A percentile compares a stretch with the other conserved stretches of the same genome.
Evolutionary conservation across 2,113 vertebrate species (phyloP).

Genomic region (Vulpes ferrilata): DNA sequence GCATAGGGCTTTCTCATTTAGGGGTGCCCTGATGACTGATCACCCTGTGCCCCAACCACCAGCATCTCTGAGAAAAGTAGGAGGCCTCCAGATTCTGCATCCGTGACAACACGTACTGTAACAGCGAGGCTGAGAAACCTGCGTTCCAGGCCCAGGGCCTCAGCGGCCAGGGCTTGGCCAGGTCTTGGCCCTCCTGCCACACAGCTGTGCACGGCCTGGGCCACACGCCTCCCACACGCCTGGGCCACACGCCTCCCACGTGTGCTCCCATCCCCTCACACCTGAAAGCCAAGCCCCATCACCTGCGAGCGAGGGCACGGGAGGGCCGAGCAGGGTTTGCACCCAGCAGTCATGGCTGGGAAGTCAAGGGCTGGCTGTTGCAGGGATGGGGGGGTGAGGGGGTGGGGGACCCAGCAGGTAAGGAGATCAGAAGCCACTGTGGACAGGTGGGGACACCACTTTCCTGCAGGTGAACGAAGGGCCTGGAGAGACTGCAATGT

Average conservation of each 20-base stretch:
- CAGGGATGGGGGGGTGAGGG: too few relatives aligned
- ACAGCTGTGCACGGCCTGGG: neutral
- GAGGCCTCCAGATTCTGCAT: neutral
- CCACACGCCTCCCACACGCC: too few relatives aligned
- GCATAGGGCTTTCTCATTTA: neutral
- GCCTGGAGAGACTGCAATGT: neutral
- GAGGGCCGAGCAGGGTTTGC: neutral
- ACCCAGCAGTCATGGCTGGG: neutral
- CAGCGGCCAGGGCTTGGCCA: neutral
- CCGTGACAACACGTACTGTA: neutral
- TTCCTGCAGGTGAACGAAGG: neutral
- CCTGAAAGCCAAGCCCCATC: neutral
- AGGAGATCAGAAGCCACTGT: neutral
- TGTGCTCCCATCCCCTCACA: neutral
- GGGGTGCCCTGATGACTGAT: neutral
- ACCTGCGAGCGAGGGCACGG: neutral
- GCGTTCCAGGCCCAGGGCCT: neutral
- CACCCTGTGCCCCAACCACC: neutral
- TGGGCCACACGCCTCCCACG: neutral
- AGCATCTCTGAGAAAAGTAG: neutral
- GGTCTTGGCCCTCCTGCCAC: neutral
- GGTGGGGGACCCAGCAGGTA: neutral
- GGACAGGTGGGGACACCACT: neutral
- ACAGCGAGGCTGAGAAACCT: conserved; percentile 16
- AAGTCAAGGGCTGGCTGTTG: neutral